Percentiles rank a stretch among this genome's conserved stretches.
Evolutionary conservation across 2,888 invertebrate species (phyloP).

Genomic region (Amaurobius ferox): DNA sequence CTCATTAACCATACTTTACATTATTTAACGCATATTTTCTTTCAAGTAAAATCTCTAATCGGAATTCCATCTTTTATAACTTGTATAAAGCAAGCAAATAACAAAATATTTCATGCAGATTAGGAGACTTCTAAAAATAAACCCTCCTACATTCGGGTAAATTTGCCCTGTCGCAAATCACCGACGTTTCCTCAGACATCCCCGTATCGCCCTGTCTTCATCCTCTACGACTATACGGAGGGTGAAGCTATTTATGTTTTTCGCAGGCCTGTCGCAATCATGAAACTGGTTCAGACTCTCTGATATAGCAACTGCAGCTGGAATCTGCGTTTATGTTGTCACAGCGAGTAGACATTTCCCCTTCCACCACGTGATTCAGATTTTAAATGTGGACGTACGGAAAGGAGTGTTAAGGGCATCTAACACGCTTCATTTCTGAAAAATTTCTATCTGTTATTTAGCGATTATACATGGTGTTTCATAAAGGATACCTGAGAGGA

Average conservation of each 20-base stretch:
- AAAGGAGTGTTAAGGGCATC: no score
- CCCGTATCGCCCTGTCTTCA: not conserved
- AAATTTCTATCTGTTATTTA: no score
- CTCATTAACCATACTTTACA: no score
- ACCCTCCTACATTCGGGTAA: not conserved
- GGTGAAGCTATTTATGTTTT: not conserved
- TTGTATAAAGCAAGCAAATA: not conserved
- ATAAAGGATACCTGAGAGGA: no score
- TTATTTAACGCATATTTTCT: no score
- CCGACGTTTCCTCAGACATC: not conserved
- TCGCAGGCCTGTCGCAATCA: not conserved
- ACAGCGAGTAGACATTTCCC: no score
- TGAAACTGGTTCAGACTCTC: not conserved
- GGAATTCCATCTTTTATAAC: no score
- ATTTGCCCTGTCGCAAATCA: not conserved
- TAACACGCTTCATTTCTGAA: no score
- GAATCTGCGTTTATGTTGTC: not conserved
- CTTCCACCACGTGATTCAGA: no score
- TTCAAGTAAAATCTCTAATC: not conserved
- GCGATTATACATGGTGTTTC: no score
- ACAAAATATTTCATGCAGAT: not conserved
- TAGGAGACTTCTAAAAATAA: not conserved
- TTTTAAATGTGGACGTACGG: no score
- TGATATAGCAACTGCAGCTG: slow-evolving; percentile 6
- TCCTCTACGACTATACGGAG: not conserved